These are phyloP conservation scores for Enteromius fasciolatus DNA, from an alignment of 2,797 vertebrate species.

Conservation along the genomic window DNA sequence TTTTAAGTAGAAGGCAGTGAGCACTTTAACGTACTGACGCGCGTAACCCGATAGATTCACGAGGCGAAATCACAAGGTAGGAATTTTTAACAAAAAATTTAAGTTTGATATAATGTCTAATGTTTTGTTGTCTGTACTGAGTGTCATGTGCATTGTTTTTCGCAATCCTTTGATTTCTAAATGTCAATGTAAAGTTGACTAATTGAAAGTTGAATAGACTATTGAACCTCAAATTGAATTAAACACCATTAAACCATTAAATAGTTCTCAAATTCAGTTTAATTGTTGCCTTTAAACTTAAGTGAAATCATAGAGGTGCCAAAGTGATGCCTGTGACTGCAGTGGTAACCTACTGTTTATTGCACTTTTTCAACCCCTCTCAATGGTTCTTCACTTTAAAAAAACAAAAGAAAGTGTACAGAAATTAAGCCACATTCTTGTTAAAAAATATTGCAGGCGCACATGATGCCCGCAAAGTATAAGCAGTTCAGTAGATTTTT, in stretches of 20 bases:
- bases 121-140: neutral
- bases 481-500: constrained; percentile 7
- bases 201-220: neutral
- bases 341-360: neutral
- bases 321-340: neutral
- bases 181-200: neutral
- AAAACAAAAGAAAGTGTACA: neutral
- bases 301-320: neutral
- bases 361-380: neutral
- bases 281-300: neutral
- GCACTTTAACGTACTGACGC: neutral
- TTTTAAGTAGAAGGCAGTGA: constrained; percentile 5
- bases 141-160: neutral
- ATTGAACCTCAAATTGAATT: too few relatives aligned
- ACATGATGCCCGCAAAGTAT: neutral
- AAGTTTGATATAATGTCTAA: neutral
- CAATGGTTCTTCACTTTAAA: neutral
- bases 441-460: neutral
- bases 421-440: neutral
- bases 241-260: too few relatives aligned
- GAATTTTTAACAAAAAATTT: neutral
- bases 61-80: constrained; percentile 30
- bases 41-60: constrained; percentile 2
- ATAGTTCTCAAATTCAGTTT: neutral
- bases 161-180: neutral